Evolutionary conservation across 2,113 vertebrate genomes (phyloP).

Genomic region (Erinaceus europaeus): DNA sequence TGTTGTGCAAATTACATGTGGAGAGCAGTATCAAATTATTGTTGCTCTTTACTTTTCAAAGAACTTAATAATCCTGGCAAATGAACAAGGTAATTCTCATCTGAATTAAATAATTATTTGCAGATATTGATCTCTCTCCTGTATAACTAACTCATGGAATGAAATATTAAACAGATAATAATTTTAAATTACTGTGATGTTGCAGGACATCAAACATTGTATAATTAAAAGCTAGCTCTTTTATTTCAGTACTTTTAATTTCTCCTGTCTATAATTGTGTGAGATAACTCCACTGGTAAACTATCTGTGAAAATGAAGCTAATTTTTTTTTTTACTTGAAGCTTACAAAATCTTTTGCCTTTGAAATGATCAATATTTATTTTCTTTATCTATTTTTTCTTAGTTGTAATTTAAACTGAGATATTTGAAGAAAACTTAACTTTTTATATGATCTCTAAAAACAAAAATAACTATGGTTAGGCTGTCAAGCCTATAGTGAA

Average conservation of each 20-base stretch:
- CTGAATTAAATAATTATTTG: slow-evolving; percentile 76
- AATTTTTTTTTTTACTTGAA: slow-evolving; percentile 23
- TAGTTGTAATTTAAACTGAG: slow-evolving; percentile 27
- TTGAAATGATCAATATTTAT: slow-evolving; percentile 35
- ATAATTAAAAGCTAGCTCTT: slow-evolving; percentile 58
- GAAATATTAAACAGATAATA: slow-evolving; percentile 69
- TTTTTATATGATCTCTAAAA: neutral
- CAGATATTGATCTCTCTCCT: slow-evolving; percentile 72
- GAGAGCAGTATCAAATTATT: neutral
- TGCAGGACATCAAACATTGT: slow-evolving; percentile 56
- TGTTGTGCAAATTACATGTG: neutral
- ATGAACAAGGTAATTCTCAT: slow-evolving; percentile 53
- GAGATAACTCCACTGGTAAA: slow-evolving; percentile 36
- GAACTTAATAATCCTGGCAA: slow-evolving; percentile 59
- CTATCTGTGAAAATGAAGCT: neutral
- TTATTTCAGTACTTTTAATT: slow-evolving; percentile 57
- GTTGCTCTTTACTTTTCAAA: slow-evolving; percentile 63
- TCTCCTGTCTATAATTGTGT: slow-evolving; percentile 26
- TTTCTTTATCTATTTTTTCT: slow-evolving; percentile 60
- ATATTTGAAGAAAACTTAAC: neutral
- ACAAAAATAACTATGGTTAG: neutral
- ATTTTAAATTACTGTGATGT: slow-evolving; percentile 66
- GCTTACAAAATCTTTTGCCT: neutral
- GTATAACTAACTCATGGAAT: slow-evolving; percentile 76
- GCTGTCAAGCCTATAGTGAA: neutral